Evolutionary conservation across 2,797 vertebrate genomes (phyloP), one percentile per base, ranked within the genome.

Genomic region (Saxicola maurus): DNA sequence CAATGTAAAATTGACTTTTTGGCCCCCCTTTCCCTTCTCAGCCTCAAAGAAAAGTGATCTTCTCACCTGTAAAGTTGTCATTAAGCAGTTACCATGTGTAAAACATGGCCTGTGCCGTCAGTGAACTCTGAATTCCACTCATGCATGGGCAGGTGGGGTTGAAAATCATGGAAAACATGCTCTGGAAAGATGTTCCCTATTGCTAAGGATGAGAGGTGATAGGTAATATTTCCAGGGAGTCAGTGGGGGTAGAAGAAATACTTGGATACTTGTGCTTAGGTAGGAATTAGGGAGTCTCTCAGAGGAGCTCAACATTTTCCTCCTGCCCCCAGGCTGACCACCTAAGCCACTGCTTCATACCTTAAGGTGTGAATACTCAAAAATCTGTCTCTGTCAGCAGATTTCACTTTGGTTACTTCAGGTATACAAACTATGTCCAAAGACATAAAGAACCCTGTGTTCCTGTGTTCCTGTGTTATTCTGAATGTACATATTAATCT

Each of bases 11-110:
- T n/a, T 27, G 16, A 23, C 17, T 23, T 46, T 24, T 9, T 1
- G 0, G 0, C 1, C 1, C 5, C 1, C 1, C 8, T 46, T 64
- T 37, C 31, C 31, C 75, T 62, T 55, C 33, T 62, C 56, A 78
- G 21, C 28, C 48, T 42, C 30, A 51, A 75, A 51, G 40, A 78
- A 28, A 62, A 69, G 6, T 12, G 14, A 17, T 75, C 25, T 75
- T 60, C 38, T 75, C 21, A 16, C 20, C 13, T 43, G 2, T 33
- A 27, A 89, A 60, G 37, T 14, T 75, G 43, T 9, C 35, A 45
- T 59, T 65, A 20, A 73, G 46, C 10, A 24, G 5, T 28, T 65
- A 16, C 5, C 9, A 1, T 20, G 33, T 76, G 37, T 15, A 35
- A 65, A 69, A 45, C 28, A 23, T 37, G 19, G 5, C 25, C 42